Conservation (phyloP, 2,888 invertebrate species). For the Spilarctia lutea region DNA sequence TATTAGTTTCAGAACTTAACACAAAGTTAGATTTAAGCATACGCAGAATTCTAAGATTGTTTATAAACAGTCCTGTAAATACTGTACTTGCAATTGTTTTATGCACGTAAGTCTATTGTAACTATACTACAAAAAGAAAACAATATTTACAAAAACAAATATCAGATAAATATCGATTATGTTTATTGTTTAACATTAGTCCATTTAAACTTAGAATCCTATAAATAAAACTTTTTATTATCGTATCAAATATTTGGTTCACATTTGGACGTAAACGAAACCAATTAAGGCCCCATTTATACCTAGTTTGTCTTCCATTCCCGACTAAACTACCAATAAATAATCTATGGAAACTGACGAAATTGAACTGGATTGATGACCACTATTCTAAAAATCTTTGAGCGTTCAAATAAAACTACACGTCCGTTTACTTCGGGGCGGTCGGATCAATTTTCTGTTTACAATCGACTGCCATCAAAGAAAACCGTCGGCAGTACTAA, state of each 20-base stretch:
- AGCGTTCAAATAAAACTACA: slow-evolving; percentile 61
- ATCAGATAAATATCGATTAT: background rate
- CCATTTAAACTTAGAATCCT: background rate
- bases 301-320: slow-evolving; percentile 27
- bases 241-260: slow-evolving; percentile 3
- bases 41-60: too few species aligned
- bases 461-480: slow-evolving; percentile 80
- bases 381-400: slow-evolving; percentile 43
- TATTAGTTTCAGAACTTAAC: background rate
- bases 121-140: too few species aligned
- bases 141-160: background rate
- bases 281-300: slow-evolving; percentile 26
- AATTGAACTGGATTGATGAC: slow-evolving; percentile 50
- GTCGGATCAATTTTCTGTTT: slow-evolving; percentile 83
- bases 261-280: slow-evolving; percentile 20
- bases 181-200: background rate
- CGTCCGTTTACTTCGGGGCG: slow-evolving; percentile 65
- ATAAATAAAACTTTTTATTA: slow-evolving; percentile 5
- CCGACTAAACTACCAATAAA: slow-evolving; percentile 37
- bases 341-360: slow-evolving; percentile 40
- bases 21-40: background rate
- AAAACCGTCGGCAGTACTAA: slow-evolving; percentile 74
- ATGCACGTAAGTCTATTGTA: too few species aligned
- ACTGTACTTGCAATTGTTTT: too few species aligned
- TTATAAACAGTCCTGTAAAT: too few species aligned